Evolutionary conservation across 2,797 vertebrate species (phyloP), one percentile per base, ranked within the genome.

Genomic region (Argentina silus): DNA sequence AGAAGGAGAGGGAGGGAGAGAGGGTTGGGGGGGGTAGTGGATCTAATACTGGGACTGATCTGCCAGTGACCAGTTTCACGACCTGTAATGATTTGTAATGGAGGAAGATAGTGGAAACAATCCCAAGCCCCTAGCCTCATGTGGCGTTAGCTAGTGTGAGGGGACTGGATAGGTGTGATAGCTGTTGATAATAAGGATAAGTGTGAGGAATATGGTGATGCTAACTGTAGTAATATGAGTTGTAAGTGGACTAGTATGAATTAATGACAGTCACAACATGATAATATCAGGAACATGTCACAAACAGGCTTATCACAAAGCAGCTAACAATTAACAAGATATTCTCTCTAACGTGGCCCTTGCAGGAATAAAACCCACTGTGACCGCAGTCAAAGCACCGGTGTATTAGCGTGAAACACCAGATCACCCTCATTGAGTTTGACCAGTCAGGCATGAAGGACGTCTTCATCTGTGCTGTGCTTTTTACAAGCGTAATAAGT

Each of bases 231-330:
- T 72, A 75, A 82, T 78, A 78, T 68, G 68, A 70, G 15, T 17
- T 1, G 19, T 17, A 53, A 50, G 7, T 19, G 3, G 0, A 6
- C 42, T 70, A 57, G 44, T 36, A 36, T 36, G 27, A 36, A 36
- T 67, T 80, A 82, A 70, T 78, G 82, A 74, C 78, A 75, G 82
- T 21, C 79, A 83, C 75, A 80, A 79, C 78, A 72, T 75, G 86
- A 87, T 86, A 2, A 74, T 82, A 85, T 88, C 85, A 81, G 44
- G 1, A 79, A 80, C 66, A 79, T 15, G 27, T 66, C 77, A 85
- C 86, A 84, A 84, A 89, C 84, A 87, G 73, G 81, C 84, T 89
- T 86, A 86, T 84, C 81, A 75, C 8, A 71, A 86, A 89, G 85
- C 57, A 23, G 81, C 86, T 88, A 83, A 81, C 71, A 76, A 7